Evolutionary conservation across 2,797 vertebrate species (phyloP), one percentile per base, ranked within the genome.

Genomic region (Phataginus tricuspis): DNA sequence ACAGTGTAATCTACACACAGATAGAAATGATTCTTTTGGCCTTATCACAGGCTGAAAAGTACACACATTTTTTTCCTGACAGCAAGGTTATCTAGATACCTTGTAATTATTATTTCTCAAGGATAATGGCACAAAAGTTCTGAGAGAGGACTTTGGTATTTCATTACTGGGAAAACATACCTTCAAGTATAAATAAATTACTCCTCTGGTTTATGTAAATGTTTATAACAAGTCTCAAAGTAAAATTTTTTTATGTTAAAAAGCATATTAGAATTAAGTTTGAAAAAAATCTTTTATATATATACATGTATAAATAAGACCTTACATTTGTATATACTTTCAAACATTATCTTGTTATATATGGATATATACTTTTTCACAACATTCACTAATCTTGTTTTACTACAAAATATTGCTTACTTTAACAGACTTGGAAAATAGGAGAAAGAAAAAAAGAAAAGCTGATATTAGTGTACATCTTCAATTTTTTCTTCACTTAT

Each of bases 361-460:
- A 69, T 10, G 19, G 29, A 45, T 80, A 59, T 25, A 31, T 7
- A 59, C 29, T 59, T 82, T 85, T 77, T 75, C 49, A 64, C 21
- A 90, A 51, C 8, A 77, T 57, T 80, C 59, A 90, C 4, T 85
- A 39, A 64, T 82, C 19, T 72, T 25, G 4, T 80, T 51, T 72
- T 84, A 96, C 88, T 92, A 90, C 1, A 82, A 90, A 90, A 68
- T 55, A 77, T 3, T 91, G 74, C 37, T 91, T 91, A 86, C 18
- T 90, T 68, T 78, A 86, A 78, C 25, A 59, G 45, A 86, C 57
- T 82, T 91, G 21, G 55, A 77, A 75, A 88, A 77, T 18, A 74
- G 5, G 5, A 6, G 63, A 79, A 63, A 51, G 37, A 39, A 86
- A 74, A 77, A 16, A 55, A 72, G 10, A 72, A 53, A 66, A 61